Evolutionary conservation across 2,888 invertebrate genomes (phyloP).

Genomic region (Diachrysia chrysitis): DNA sequence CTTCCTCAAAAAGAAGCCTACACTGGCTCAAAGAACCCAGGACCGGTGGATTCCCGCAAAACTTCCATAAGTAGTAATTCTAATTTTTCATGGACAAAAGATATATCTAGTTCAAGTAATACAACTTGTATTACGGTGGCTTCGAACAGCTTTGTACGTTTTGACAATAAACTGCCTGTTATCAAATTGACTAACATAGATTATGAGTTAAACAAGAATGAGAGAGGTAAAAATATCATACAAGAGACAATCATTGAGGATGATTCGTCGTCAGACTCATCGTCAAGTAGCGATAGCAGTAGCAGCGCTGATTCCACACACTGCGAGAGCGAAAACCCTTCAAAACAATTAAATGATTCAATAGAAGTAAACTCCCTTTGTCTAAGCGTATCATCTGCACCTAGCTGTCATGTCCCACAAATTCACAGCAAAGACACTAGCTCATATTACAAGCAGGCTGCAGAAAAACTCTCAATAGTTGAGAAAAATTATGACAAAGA

Average conservation of each 20-base stretch:
- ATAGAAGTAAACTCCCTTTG: conserved; percentile 48
- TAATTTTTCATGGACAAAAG: conserved; percentile 77
- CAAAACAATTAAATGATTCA: conserved; percentile 27
- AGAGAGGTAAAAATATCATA: conserved; percentile 12
- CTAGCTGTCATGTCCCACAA: conserved; percentile 20
- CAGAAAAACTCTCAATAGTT: conserved; percentile 59
- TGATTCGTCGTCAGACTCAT: conserved; percentile 32
- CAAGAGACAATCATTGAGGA: conserved; percentile 1
- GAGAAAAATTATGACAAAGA: conserved; percentile 68
- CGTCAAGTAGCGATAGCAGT: conserved; percentile 36
- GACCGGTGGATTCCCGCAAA: conserved; percentile 57
- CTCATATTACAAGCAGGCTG: conserved; percentile 41
- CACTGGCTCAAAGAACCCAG: conserved; percentile 2
- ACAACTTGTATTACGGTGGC: conserved; percentile 71
- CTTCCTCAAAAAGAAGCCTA: conserved; percentile 3
- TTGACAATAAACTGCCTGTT: conserved; percentile 77
- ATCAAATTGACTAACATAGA: conserved; percentile 67
- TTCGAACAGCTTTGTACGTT: conserved; percentile 70
- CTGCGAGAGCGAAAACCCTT: conserved; percentile 14
- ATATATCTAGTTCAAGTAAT: conserved; percentile 77
- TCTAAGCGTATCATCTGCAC: conserved; percentile 60
- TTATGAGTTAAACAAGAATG: conserved; percentile 29
- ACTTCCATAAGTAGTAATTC: conserved; percentile 67
- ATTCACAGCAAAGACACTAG: conserved; percentile 10
- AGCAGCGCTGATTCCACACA: conserved; percentile 12